A percentile compares a stretch with the other conserved stretches of the same genome.
phyloP scores from a whole-genome alignment of 2,113 vertebrate species.

The Isurus oxyrinchus region DNA sequence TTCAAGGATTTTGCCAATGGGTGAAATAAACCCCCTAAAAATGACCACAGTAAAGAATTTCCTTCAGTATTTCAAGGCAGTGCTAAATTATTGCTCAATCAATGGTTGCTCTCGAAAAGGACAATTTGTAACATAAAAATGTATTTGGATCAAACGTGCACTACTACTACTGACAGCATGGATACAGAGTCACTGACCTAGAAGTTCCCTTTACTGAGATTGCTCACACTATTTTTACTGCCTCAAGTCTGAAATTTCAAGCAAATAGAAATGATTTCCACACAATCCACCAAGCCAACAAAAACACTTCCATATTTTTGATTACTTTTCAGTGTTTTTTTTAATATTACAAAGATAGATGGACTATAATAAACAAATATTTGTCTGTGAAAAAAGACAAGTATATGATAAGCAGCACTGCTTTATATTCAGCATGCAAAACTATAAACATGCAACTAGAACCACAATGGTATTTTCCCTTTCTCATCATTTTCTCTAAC shows the following conservation, averaged over 20 bases:
- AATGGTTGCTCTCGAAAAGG: neutral
- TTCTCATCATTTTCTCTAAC: neutral
- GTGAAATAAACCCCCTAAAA: neutral
- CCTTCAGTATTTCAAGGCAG: neutral
- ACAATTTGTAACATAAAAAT: neutral
- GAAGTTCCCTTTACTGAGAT: neutral
- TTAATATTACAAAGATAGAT: neutral
- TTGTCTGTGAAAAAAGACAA: neutral
- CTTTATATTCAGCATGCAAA: neutral
- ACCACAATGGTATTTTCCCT: neutral
- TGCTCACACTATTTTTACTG: neutral
- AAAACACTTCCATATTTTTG: neutral
- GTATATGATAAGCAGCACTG: neutral
- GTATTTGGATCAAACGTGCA: neutral
- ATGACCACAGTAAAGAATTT: neutral
- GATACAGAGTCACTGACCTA: neutral
- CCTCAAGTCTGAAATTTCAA: neutral
- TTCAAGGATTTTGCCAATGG: neutral
- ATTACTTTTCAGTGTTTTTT: neutral
- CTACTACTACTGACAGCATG: neutral
- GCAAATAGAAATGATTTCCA: neutral
- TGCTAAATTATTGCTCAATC: neutral
- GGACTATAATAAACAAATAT: neutral
- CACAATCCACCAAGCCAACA: neutral
- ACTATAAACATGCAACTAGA: neutral